Percentiles rank a stretch among this genome's conserved stretches.
These are phyloP conservation scores for Antheraea assamensis DNA, from an alignment of 2,888 invertebrate genomes.

Conservation along the genomic window DNA sequence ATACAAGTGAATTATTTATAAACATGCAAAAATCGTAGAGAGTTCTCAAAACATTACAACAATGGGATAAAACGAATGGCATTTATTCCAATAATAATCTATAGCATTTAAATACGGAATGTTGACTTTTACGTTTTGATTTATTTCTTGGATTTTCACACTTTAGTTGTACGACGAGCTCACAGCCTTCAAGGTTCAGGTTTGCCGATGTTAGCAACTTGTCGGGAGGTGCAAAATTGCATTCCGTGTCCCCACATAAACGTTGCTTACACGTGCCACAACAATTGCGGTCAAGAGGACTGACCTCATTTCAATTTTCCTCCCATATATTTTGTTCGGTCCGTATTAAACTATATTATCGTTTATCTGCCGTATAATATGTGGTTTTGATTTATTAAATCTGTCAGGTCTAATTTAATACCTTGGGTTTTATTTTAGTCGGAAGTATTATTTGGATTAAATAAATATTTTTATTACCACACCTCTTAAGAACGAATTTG, in stretches of 20 bases:
- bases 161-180: slow-evolving; percentile 11
- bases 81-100: slow-evolving; percentile 1
- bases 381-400: background rate
- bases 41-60: background rate
- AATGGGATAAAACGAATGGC: background rate
- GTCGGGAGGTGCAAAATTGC: slow-evolving; percentile 11
- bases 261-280: slow-evolving; percentile 18
- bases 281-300: slow-evolving; percentile 15
- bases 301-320: slow-evolving; percentile 21
- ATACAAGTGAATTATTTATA: background rate
- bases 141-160: slow-evolving; percentile 11
- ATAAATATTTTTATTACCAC: background rate
- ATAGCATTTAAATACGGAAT: slow-evolving; percentile 10
- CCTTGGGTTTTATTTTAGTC: background rate
- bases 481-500: background rate
- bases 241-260: slow-evolving; percentile 5
- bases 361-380: slow-evolving; percentile 1
- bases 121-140: slow-evolving; percentile 9
- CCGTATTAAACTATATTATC: background rate
- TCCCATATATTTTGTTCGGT: slow-evolving; percentile 10
- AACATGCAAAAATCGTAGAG: background rate
- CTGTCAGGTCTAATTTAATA: background rate
- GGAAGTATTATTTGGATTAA: background rate
- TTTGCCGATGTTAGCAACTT: slow-evolving; percentile 5
- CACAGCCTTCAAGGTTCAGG: slow-evolving; percentile 7